Evolutionary conservation across 2,888 invertebrate genomes (phyloP), one percentile per base, ranked within the genome.

Genomic region (Acanthococcus lagerstroemiae): DNA sequence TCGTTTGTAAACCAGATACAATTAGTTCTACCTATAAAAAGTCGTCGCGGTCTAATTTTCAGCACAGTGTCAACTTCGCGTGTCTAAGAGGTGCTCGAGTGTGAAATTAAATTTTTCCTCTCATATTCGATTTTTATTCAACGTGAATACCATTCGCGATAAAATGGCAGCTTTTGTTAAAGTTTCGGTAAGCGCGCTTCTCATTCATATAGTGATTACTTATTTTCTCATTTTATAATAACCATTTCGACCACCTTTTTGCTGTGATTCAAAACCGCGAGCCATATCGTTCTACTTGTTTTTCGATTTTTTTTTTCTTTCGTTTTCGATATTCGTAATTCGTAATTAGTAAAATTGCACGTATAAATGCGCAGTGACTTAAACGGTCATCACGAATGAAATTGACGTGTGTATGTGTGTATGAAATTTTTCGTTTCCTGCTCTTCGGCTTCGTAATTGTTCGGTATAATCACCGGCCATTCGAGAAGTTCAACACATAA

Each of bases 181-280:
- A 63, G 15, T 52, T 37, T 52, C 63, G 54, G 63, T 63, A 25
- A 63, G 63, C 52, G n/a, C n/a, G n/a, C n/a, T n/a, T n/a, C n/a
- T n/a, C n/a, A n/a, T n/a, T n/a, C n/a, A n/a, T n/a, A n/a, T n/a
- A n/a, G n/a, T 4, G 21, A 24, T 48, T 54, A 15, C 15, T 55
- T 55, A 6, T 27, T 21, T 26, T n/a, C 4, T 55, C 9, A 15
- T 55, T 26, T 52, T 24, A 52, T 21, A 52, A 9, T 19, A 4
- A 21, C 21, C 7, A 19, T 6, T 52, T 22, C 19, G 15, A 4
- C 19, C 19, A 37, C 12, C 12, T 37, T 37, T 37, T 37, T 45
- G 15, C 46, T 4, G 46, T 45, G 46, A n/a, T n/a, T n/a, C n/a
- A n/a, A n/a, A n/a, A n/a, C n/a, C n/a, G n/a, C n/a, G n/a, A n/a